Evolutionary conservation across 2,113 vertebrate genomes (phyloP).

Genomic region (Poeciliopsis occidentalis): DNA sequence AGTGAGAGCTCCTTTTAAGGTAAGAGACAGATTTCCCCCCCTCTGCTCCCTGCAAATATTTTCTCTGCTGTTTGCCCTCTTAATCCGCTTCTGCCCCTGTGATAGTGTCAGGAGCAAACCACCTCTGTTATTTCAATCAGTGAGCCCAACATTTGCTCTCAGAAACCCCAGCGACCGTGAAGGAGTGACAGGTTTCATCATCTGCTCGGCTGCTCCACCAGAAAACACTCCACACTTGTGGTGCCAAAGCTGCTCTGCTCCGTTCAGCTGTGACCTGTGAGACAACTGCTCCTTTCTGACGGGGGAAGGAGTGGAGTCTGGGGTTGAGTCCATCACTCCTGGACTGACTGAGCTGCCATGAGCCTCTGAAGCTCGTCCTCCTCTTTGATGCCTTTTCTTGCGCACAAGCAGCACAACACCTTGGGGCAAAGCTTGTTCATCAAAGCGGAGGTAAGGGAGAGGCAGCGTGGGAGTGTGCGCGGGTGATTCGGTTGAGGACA

Average conservation of each 20-base stretch:
- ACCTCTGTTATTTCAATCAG: constrained; percentile 62
- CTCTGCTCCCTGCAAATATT: constrained; percentile 55
- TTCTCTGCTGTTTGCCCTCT: constrained; percentile 54
- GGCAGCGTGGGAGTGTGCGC: constrained; percentile 36
- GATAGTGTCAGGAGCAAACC: constrained; percentile 35
- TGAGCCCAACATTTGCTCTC: constrained; percentile 67
- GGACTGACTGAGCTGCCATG: constrained; percentile 17
- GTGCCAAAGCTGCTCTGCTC: constrained; percentile 51
- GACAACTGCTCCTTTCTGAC: constrained; percentile 69
- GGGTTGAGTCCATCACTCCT: constrained; percentile 25
- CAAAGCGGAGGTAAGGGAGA: constrained; percentile 52
- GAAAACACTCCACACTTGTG: constrained; percentile 48
- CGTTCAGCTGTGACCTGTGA: constrained; percentile 52
- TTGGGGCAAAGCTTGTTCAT: constrained; percentile 34
- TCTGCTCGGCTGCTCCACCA: constrained; percentile 48
- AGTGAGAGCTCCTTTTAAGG: constrained; percentile 68
- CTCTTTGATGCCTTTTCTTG: constrained; percentile 14
- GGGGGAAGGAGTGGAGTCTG: constrained; percentile 38
- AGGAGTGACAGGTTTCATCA: constrained; percentile 61
- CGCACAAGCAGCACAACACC: constrained; percentile 26
- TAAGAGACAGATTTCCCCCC: constrained; percentile 50
- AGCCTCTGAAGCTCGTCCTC: constrained; percentile 22
- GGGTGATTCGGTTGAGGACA: constrained; percentile 59
- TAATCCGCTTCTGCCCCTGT: constrained; percentile 14
- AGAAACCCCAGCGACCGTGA: constrained; percentile 44